Base-by-base conservation (phyloP, 2,797 vertebrate species). In the Spatula clypeata region DNA sequence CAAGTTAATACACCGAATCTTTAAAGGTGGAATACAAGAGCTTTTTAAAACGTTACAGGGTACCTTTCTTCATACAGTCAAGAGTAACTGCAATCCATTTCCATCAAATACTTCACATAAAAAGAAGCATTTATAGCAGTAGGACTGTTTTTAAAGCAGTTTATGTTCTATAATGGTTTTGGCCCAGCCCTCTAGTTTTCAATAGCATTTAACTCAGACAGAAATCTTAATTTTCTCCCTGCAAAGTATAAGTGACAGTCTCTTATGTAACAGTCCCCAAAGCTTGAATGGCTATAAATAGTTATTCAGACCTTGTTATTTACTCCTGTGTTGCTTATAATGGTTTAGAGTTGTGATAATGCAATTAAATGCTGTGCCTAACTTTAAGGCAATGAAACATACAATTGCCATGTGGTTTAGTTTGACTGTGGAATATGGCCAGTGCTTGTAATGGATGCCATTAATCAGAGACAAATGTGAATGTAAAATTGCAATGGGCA, bases 1-100 rank as follows among this genome's bases (percentile, higher is more conserved):
- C 77, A 87, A 90, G 83, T 95, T 96, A 96, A 94, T 91, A 94
- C 49, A 87, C 38, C 24, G 85, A 89, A 85, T 81, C 90, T 85
- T 94, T 85, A 95, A 93, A 94, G 64, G 77, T 93, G 49, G 93
- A 89, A 91, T 80, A 73, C 51, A 89, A 95, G 80, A 91, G 77
- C 71, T 96, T 87, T 97, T 92, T 3, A 81, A 91, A 91, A 83
- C 21, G n/a, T 86, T 90, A 84, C 93, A 90, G 64, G 64, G 29
- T 87, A 85, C 53, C 18, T 87, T 88, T 57, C 67, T 88, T 94
- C 88, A 86, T 42, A 87, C 53, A 74, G 55, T 80, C 90, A 79
- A 85, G 73, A 94, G 55, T 70, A 76, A 93, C 90, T 93, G 70
- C 51, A 86, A 95, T 91, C 76, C 83, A 94, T 95, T 96, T 79